These are phyloP conservation scores for Clarias magur DNA, from an alignment of 2,113 vertebrate species.

Conservation along the genomic window DNA sequence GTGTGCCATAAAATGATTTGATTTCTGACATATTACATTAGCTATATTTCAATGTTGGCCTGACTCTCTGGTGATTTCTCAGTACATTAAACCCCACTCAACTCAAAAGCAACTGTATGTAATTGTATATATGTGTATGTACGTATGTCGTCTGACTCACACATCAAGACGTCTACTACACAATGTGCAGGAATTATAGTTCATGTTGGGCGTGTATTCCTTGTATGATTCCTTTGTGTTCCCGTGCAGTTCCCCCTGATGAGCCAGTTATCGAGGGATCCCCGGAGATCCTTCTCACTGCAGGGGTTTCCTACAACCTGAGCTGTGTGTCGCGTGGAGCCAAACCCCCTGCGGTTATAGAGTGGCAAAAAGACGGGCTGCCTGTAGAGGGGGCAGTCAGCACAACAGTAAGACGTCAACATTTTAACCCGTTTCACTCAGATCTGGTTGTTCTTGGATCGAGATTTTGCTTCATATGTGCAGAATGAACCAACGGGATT, in stretches of 20 bases:
- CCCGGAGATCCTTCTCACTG: slow-evolving; percentile 85
- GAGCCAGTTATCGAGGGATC: slow-evolving; percentile 87
- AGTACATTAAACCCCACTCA: not conserved
- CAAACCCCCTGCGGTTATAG: slow-evolving; percentile 84
- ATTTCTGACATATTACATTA: not conserved
- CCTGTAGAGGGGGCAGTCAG: slow-evolving; percentile 81
- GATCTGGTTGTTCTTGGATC: not conserved
- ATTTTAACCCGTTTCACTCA: not conserved
- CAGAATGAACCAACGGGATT: not conserved
- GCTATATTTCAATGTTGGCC: not conserved
- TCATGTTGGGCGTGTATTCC: not conserved
- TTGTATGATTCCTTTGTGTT: slow-evolving; percentile 18
- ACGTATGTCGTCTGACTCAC: not conserved
- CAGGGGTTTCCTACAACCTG: slow-evolving; percentile 86
- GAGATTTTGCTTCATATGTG: not conserved
- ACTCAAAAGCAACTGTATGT: not conserved
- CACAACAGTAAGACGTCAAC: slow-evolving; percentile 73
- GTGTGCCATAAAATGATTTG: not conserved
- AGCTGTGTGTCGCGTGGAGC: slow-evolving; percentile 89
- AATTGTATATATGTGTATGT: not conserved
- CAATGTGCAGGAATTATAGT: not conserved
- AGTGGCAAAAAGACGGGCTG: slow-evolving; percentile 87
- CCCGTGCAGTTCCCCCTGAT: slow-evolving; percentile 79
- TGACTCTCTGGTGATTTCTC: not conserved
- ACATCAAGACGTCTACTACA: not conserved